Evolutionary conservation across 64 coral and sea anemone species (phyloP), one percentile per base, ranked within the genome.

Genomic region (Stylophora pistillata): DNA sequence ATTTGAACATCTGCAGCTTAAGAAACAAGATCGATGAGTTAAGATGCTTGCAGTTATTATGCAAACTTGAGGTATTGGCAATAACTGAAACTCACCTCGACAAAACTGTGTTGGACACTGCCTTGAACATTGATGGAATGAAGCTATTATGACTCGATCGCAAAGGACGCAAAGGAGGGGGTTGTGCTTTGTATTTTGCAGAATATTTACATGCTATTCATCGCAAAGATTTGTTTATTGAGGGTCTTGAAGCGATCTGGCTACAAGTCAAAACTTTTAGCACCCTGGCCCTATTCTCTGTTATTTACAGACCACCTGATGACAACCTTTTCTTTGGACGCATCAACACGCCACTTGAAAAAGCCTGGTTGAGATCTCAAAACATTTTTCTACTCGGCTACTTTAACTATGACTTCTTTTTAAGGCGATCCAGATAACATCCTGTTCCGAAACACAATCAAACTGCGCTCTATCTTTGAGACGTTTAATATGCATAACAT

Each of bases 141-240:
- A 89, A 89, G 53, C 32, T 89, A 15, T 23, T 81, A 68, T 41
- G 75, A 53, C 58, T 78, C 53, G 76, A 78, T 15, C 53, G 76
- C 9, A 79, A 37, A 34, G 77, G 64, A 32, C 77, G 77, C 52
- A 89, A 89, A 18, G 87, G 87, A 14, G 87, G 61, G 14, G 87
- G 75, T 30, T 80, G 76, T 72, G 54, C 78, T 23, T 53, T 79
- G 15, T 89, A 78, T 54, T 89, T 54, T 63, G 59, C 18, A 53
- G 87, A 89, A 89, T 30, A 89, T 69, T 69, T 79, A 17, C 56
- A 89, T n/a, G 87, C 87, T 10, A 79, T 34, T 20, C 87, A 89
- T 27, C 87, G 87, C 17, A 71, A 68, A 54, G 87, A 89, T 89
- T 41, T 89, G 78, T 55, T 52, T 55, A 69, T 34, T 28, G 62